Conservation (phyloP, 2,888 invertebrate species). For the Scelioninae gen. 2 region DNA sequence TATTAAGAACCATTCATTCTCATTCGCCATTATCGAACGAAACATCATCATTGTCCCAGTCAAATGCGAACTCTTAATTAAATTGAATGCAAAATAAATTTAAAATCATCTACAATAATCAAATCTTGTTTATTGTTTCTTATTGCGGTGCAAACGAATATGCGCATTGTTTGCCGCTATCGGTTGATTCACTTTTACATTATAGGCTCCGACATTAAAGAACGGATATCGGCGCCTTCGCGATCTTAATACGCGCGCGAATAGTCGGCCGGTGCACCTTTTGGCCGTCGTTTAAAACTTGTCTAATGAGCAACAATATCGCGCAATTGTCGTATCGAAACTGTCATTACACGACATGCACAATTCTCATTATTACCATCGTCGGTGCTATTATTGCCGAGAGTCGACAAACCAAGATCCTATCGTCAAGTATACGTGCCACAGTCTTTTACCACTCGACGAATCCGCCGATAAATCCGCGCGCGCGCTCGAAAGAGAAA, state of each 20-base stretch:
- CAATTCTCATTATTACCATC: constrained; percentile 61
- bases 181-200: constrained; percentile 4
- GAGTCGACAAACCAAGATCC: constrained; percentile 47
- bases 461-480: constrained; percentile 58
- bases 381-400: constrained; percentile 45
- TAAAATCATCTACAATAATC: constrained; percentile 34
- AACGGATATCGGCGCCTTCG: constrained; percentile 15
- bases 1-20: constrained; percentile 10
- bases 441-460: constrained; percentile 55
- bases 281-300: constrained; percentile 34
- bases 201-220: background rate
- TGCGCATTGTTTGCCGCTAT: constrained; percentile 3
- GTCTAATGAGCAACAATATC: constrained; percentile 65
- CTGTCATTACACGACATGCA: constrained; percentile 61
- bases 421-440: constrained; percentile 45
- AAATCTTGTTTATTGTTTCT: constrained; percentile 26
- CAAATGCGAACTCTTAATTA: constrained; percentile 34
- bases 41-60: constrained; percentile 1
- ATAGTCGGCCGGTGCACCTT: constrained; percentile 14
- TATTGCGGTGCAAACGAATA: background rate
- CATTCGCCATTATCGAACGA: constrained; percentile 1
- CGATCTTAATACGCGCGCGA: constrained; percentile 33
- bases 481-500: constrained; percentile 53
- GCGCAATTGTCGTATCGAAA: constrained; percentile 59
- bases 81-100: background rate